A percentile compares a stretch with the other conserved stretches of the same genome.
Conservation (phyloP, 30 jellyfish, hydroid and myxozoan genomes). For the Aurelia coerulea region DNA sequence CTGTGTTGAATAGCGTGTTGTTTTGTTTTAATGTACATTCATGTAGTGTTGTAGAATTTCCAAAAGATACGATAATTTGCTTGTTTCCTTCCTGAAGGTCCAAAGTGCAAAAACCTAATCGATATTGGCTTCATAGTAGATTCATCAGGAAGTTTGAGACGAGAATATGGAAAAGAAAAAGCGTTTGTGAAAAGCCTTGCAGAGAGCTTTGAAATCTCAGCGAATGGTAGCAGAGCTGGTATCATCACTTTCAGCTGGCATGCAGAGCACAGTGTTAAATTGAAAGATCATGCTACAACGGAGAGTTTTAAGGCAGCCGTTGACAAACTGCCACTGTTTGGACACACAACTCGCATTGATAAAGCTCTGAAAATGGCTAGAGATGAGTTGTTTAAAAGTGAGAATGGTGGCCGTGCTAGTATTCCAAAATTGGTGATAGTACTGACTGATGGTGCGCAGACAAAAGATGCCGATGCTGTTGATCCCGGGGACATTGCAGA, state of each 20-base stretch:
- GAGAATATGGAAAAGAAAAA: slow-evolving; percentile 82
- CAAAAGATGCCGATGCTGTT: slow-evolving; percentile 75
- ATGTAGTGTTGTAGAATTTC: too few species aligned
- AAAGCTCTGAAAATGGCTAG: slow-evolving; percentile 74
- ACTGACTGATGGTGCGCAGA: slow-evolving; percentile 93
- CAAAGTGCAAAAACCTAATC: background rate
- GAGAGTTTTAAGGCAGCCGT: slow-evolving; percentile 72
- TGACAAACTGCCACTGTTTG: slow-evolving; percentile 78
- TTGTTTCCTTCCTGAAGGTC: background rate
- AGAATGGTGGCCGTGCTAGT: slow-evolving; percentile 71
- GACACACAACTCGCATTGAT: slow-evolving; percentile 88
- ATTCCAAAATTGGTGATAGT: slow-evolving; percentile 67
- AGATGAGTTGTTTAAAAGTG: slow-evolving; percentile 50
- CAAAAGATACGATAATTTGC: too few species aligned
- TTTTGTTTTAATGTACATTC: too few species aligned
- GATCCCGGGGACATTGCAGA: slow-evolving; percentile 86
- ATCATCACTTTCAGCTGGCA: slow-evolving; percentile 78
- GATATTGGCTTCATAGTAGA: slow-evolving; percentile 88
- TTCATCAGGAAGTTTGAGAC: slow-evolving; percentile 83
- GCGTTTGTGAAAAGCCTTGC: slow-evolving; percentile 80
- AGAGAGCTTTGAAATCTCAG: slow-evolving; percentile 57
- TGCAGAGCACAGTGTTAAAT: slow-evolving; percentile 78
- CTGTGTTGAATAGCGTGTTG: too few species aligned
- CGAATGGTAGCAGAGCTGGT: slow-evolving; percentile 85
- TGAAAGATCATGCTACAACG: slow-evolving; percentile 43